Evolutionary conservation across 2,888 invertebrate genomes (phyloP), one percentile per base, ranked within the genome.

Genomic region (Automeris io): DNA sequence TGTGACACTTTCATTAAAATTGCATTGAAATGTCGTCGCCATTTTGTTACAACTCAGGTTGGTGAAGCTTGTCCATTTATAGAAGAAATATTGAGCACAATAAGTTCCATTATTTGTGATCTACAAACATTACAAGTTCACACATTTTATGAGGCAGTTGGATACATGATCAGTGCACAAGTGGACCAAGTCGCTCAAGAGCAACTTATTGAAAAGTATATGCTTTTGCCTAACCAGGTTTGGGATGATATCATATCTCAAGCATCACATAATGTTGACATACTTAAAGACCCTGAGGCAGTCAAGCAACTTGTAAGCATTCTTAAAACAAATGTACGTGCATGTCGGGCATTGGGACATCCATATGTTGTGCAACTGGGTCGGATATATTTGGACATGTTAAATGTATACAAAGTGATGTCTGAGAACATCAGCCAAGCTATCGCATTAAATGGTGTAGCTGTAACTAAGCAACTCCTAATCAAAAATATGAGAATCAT

Each of bases 1-100:
- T 99, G 99, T 88, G 99, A 99, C 87, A 99, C 99, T 25, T 99
- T 99, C 75, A 99, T 99, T 57, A 99, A 99, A 88, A 99, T 99
- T 67, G 97, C 99, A 19, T 90, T 97, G 61, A 99, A 99, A 82
- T 99, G 99, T 85, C 91, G 97, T 47, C 90, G 98, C 57, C 99
- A 99, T 86, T 99, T 99, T 88, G 98, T 99, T 12, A 96, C 95
- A 45, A 91, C 95, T 29, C 99, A 99, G 88, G 93, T 95, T 47
- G 98, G 98, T 26, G 99, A 99, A 85, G 92, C 93, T 24, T 93
- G 95, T 87, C 98, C 99, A 35, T 99, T 99, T 77, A 98, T 99
- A 70, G 98, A 99, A 71, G 99, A 99, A 87, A 99, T 99, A 64
- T 89, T 99, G 49, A 92, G 93, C 69, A 95, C 95, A 54, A 97